A percentile compares a stretch with the other conserved stretches of the same genome.
These are phyloP conservation scores for Ochotona curzoniae DNA, from an alignment of 2,113 vertebrate genomes.

Conservation along the genomic window DNA sequence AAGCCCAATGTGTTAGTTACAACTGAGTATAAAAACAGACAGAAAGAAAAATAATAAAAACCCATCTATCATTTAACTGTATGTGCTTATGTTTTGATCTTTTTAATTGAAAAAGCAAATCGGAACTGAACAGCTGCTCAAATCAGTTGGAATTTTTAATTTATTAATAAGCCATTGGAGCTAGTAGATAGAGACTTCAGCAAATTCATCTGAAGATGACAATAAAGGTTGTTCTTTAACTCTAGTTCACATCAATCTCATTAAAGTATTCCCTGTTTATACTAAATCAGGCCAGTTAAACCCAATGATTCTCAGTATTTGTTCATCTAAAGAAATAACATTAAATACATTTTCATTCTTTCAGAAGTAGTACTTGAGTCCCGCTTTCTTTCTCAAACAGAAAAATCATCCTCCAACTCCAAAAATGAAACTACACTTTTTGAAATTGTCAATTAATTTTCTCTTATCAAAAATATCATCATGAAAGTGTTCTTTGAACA, in stretches of 20 bases:
- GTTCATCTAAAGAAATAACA: conserved; percentile 21
- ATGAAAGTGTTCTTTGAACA: neutral
- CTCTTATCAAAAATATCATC: neutral
- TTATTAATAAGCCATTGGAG: neutral
- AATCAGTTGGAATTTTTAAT: conserved; percentile 45
- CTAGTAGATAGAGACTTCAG: neutral
- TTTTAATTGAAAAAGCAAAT: conserved; percentile 43
- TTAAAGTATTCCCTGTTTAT: conserved; percentile 10
- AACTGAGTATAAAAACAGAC: conserved; percentile 42
- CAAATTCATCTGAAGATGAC: neutral
- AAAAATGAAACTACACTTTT: neutral
- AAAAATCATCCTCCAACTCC: neutral
- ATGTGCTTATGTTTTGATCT: neutral
- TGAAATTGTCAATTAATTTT: neutral
- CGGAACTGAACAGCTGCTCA: conserved; percentile 16
- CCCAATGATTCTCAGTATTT: neutral
- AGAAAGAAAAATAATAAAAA: neutral
- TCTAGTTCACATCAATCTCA: neutral
- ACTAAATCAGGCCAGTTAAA: conserved; percentile 64
- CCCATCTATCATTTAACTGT: neutral
- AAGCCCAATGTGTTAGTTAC: conserved; percentile 62
- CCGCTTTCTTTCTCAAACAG: conserved; percentile 22
- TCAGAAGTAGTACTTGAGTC: conserved; percentile 45
- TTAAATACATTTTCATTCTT: conserved; percentile 18
- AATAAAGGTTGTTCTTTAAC: neutral